These are phyloP conservation scores for Gouania willdenowi DNA, from an alignment of 2,797 vertebrate species.

Conservation along the genomic window DNA sequence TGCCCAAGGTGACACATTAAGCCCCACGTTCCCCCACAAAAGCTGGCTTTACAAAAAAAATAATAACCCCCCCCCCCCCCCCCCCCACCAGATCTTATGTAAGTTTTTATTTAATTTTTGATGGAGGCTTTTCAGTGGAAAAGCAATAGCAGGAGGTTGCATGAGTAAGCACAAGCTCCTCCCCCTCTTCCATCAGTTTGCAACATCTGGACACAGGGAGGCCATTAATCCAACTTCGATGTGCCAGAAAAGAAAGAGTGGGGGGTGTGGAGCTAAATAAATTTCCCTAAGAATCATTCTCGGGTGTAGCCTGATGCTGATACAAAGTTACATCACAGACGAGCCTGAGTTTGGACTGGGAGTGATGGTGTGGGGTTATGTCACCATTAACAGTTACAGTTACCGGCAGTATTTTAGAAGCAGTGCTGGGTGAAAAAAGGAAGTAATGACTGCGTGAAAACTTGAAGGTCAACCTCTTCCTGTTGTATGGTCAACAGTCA, in stretches of 20 bases:
- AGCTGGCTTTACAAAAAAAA: not conserved
- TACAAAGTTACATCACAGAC: slow-evolving; percentile 35
- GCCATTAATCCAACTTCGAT: slow-evolving; percentile 67
- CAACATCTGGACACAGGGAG: slow-evolving; percentile 75
- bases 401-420: not conserved
- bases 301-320: slow-evolving; percentile 7
- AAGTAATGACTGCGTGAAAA: not conserved
- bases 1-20: not conserved
- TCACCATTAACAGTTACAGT: slow-evolving; percentile 25
- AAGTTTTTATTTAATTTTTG: slow-evolving; percentile 29
- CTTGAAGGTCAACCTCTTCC: not conserved
- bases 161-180: slow-evolving; percentile 46
- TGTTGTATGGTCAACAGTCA: slow-evolving; percentile 9
- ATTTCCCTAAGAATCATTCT: slow-evolving; percentile 24
- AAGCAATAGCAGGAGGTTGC: slow-evolving; percentile 41
- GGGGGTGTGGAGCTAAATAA: slow-evolving; percentile 35
- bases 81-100: slow-evolving; percentile 28
- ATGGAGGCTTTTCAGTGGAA: slow-evolving; percentile 24
- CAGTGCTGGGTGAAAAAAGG: not conserved
- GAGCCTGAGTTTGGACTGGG: slow-evolving; percentile 2
- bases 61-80: no score
- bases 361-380: slow-evolving; percentile 11
- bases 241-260: slow-evolving; percentile 34
- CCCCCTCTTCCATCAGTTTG: slow-evolving; percentile 48
- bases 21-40: not conserved